A percentile compares a stretch with the other conserved stretches of the same genome.
These are phyloP conservation scores for Chrosomus eos DNA, from an alignment of 2,797 vertebrate species.

Conservation along the genomic window DNA sequence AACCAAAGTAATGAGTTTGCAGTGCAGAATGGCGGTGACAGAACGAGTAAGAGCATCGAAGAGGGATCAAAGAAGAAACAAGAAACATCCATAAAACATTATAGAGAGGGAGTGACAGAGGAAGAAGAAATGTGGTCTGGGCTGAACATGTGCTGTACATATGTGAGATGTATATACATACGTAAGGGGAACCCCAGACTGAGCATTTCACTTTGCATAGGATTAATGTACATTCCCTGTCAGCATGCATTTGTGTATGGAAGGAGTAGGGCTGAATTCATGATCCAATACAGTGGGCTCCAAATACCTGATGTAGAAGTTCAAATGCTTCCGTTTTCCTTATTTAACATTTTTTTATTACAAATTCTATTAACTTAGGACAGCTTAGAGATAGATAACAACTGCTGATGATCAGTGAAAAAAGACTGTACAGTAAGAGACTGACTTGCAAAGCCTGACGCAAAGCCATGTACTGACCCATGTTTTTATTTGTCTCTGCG, in stretches of 20 bases:
- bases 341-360: neutral
- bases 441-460: neutral
- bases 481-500: conserved; percentile 27
- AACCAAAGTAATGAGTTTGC: conserved; percentile 13
- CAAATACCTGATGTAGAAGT: neutral
- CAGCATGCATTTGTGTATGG: conserved; percentile 17
- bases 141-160: conserved; percentile 45
- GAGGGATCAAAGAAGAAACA: conserved; percentile 5
- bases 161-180: conserved; percentile 14
- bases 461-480: neutral
- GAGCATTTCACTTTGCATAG: conserved; percentile 32
- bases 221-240: conserved; percentile 36
- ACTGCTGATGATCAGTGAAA: neutral
- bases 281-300: neutral
- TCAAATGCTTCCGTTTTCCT: neutral
- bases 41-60: neutral
- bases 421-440: neutral
- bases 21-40: neutral
- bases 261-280: neutral
- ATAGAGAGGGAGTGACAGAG: conserved; percentile 13
- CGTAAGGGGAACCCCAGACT: conserved; percentile 9
- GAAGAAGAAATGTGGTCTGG: conserved; percentile 17
- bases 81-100: conserved; percentile 29
- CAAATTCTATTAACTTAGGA: neutral
- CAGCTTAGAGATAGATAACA: neutral